A percentile compares a stretch with the other conserved stretches of the same genome.
Conservation (phyloP, 2,888 invertebrate genomes). For the Orchesella flavescens region DNA sequence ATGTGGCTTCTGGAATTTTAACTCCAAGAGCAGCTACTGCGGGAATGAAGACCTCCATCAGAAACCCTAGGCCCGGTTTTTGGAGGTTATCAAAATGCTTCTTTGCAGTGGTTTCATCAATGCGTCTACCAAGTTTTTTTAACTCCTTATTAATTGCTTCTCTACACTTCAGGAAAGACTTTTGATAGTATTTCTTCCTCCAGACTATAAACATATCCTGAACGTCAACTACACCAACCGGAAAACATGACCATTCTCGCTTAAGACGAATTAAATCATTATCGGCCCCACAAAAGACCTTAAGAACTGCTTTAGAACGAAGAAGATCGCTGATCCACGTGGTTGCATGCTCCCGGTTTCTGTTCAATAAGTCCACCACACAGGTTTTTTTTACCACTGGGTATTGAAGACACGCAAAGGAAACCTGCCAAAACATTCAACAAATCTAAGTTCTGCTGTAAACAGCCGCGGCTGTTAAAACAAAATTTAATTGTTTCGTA, state of each 20-base stretch:
- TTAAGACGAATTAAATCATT: slow-evolving; percentile 3
- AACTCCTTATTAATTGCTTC: neutral
- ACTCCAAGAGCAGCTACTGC: neutral
- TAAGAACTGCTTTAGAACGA: neutral
- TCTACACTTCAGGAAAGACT: neutral
- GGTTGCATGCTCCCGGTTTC: neutral
- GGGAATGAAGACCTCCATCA: neutral
- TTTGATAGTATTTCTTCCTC: neutral
- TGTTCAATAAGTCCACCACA: neutral
- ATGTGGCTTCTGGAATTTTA: neutral
- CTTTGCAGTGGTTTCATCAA: neutral
- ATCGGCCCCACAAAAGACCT: neutral
- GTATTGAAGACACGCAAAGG: neutral
- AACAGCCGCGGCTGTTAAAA: neutral
- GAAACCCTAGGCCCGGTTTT: neutral
- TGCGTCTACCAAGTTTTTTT: neutral
- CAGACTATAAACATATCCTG: slow-evolving; percentile 13
- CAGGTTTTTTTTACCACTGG: neutral
- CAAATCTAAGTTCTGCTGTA: neutral
- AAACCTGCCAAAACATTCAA: neutral
- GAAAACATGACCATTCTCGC: neutral
- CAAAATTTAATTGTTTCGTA: neutral
- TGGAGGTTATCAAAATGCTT: neutral
- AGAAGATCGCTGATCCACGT: neutral
- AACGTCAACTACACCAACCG: neutral